Evolutionary conservation across 2,888 invertebrate genomes (phyloP), one percentile per base, ranked within the genome.

Genomic region (Dione vanillae): DNA sequence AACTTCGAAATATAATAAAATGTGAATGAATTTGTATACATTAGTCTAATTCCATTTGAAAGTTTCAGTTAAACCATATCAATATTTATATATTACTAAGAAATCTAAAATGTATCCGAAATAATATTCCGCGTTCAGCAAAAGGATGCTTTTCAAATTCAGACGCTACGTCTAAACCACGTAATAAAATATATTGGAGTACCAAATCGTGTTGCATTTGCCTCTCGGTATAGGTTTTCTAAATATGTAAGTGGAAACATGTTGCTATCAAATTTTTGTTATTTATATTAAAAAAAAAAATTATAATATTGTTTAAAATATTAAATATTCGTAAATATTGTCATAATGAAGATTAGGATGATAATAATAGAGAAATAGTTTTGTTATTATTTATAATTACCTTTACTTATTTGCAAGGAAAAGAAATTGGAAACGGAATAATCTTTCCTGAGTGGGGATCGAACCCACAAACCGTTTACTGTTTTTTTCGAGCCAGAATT

Each of bases 121-220:
- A 74, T 74, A 72, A 74, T 74, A 74, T 74, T 72, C 67, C 61
- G 56, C 61, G 56, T 27, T 69, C 72, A 67, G 72, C 72, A 56
- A 72, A 74, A 70, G 74, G 69, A 72, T 72, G 67, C 67, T 74
- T 72, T 72, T 72, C 74, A 74, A 69, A 74, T 74, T 69, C 72
- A 72, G 70, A 67, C 69, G 65, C 56, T 67, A 59, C 72, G 54
- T 74, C 74, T 73, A 75, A 75, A 73, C 75, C 73, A 71, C 75
- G 69, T 75, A 75, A 75, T 75, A 75, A 75, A 74, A 75, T 75
- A 73, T 71, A 75, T 71, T 71, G 75, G 67, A 66, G 69, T 70
- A 74, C 65, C 54, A 69, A 75, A 74, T 74, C 65, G 73, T 70
- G 69, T 65, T 75, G 65, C 67, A 73, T 70, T 73, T 65, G 67